Conservation (phyloP, 2,113 vertebrate genomes). For the Zosterops lateralis region DNA sequence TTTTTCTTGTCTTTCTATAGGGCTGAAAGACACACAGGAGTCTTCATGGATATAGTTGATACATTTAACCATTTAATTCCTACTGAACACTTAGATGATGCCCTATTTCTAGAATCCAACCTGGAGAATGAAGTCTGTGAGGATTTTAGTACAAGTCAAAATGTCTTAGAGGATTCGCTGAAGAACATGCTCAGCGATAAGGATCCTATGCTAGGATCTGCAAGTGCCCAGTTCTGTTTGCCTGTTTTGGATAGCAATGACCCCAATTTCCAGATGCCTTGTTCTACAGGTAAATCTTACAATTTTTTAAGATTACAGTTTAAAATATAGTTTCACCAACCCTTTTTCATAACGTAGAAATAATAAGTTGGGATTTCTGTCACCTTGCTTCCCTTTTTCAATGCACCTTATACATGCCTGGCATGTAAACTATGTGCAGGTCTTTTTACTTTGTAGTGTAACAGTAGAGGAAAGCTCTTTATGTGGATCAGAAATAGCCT, state of each 20-base stretch:
- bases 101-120: constrained; percentile 91
- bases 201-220: constrained; percentile 99
- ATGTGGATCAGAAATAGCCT: not conserved
- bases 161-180: constrained; percentile 90
- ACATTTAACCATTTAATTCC: constrained; percentile 98
- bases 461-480: not conserved
- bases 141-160: constrained; percentile 88
- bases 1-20: constrained; percentile 87
- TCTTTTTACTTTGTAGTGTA: not conserved
- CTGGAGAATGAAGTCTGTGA: constrained; percentile 98
- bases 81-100: constrained; percentile 99
- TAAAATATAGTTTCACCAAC: constrained; percentile 67
- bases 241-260: constrained; percentile 95
- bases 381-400: not conserved
- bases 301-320: constrained; percentile 76
- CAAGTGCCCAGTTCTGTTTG: constrained; percentile 93
- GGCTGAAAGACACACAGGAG: constrained; percentile 87
- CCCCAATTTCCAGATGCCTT: constrained; percentile 87
- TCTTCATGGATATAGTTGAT: constrained; percentile 99
- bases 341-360: constrained; percentile 47
- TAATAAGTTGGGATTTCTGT: constrained; percentile 55
- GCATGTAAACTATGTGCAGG: constrained; percentile 33
- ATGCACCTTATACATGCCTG: constrained; percentile 47
- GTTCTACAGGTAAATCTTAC: constrained; percentile 88
- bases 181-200: constrained; percentile 99